A percentile compares a stretch with the other conserved stretches of the same genome.
Conservation (phyloP, 2,888 invertebrate genomes). For the Cataglyphis rosenhaueri region DNA sequence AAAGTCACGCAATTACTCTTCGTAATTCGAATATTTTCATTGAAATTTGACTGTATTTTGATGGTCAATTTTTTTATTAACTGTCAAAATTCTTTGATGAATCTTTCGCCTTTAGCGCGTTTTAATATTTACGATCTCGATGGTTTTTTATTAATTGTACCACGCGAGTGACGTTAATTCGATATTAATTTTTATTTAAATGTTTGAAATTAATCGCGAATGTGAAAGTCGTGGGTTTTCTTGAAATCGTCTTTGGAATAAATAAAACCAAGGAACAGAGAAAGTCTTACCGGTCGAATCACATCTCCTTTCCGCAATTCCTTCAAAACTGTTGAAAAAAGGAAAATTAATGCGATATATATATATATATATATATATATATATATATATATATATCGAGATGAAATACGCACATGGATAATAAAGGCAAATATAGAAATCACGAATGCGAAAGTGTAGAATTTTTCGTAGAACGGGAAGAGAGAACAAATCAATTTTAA, state of each 20-base stretch:
- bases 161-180: slow-evolving; percentile 2
- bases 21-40: not conserved
- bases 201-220: not conserved
- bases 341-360: not conserved
- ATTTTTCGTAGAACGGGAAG: not conserved
- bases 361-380: not conserved
- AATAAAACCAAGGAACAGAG: not conserved
- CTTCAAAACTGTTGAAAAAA: not conserved
- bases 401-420: not conserved
- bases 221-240: slow-evolving; percentile 9
- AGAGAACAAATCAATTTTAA: not conserved
- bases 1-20: not conserved
- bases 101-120: not conserved
- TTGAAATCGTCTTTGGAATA: not conserved
- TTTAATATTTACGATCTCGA: not conserved
- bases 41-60: not conserved
- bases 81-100: not conserved
- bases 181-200: not conserved
- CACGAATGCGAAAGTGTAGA: not conserved
- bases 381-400: not conserved
- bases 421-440: not conserved
- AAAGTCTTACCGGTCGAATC: slow-evolving; percentile 13
- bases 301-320: not conserved
- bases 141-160: not conserved
- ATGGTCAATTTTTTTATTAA: not conserved